Conservation (phyloP, 1,140 invertebrate genomes). For the Philotrypesis tridentata region DNA sequence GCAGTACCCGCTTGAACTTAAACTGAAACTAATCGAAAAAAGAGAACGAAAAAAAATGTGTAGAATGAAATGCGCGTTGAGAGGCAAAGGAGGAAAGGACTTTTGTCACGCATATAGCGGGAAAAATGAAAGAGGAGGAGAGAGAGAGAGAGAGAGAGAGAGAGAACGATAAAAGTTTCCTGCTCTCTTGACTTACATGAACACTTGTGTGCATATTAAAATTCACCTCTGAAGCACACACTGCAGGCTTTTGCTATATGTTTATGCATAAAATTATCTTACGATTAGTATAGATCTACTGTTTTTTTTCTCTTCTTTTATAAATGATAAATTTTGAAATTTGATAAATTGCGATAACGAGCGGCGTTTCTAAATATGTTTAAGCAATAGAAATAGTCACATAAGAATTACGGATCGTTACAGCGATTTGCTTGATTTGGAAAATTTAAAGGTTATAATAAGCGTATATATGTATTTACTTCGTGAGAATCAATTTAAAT, state of each 20-base stretch:
- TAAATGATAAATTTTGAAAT: too few relatives aligned
- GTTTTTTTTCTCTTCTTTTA: too few relatives aligned
- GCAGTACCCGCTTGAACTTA: constrained; percentile 58
- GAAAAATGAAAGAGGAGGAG: constrained; percentile 31
- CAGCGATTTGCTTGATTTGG: too few relatives aligned
- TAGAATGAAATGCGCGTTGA: constrained; percentile 2
- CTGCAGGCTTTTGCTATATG: constrained; percentile 40
- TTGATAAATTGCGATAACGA: too few relatives aligned
- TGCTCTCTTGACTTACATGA: constrained; percentile 52
- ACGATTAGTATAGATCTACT: neutral
- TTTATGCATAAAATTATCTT: neutral
- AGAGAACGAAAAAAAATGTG: constrained; percentile 39
- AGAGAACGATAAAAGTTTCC: constrained; percentile 68
- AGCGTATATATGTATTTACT: too few relatives aligned
- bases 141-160: constrained; percentile 52
- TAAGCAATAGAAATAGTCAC: too few relatives aligned
- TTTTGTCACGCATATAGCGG: constrained; percentile 39
- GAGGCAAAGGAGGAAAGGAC: constrained; percentile 15
- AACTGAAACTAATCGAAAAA: constrained; percentile 46
- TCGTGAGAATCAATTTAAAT: too few relatives aligned
- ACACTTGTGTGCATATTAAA: constrained; percentile 40
- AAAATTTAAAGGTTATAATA: too few relatives aligned
- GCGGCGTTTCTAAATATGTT: too few relatives aligned
- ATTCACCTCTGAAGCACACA: constrained; percentile 32
- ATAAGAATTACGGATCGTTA: too few relatives aligned